Base-by-base conservation (phyloP, 2,797 vertebrate genomes). In the Enteromius viviparus region DNA sequence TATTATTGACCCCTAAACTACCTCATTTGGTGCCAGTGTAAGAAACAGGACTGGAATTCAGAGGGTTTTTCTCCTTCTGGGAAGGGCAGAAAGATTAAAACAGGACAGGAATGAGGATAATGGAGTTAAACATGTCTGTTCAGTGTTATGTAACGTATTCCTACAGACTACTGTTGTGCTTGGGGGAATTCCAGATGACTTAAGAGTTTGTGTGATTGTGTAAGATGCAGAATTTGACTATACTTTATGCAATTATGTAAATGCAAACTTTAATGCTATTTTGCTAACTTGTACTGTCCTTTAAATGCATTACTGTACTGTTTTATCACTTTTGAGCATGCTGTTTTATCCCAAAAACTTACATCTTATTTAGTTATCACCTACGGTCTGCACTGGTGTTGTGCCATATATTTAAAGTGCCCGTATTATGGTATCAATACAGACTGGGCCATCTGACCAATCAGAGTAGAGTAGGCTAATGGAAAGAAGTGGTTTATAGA, bases 81-180 rank as follows among this genome's bases (percentile, higher is more conserved):
- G 32, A 34, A 9, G 49, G 11, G 29, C 49, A n/a, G 37, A 62
- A 45, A 49, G 55, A 58, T 68, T 76, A 58, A 69, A 84, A 32
- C 29, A 49, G 69, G 29, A 14, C 64, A 85, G 87, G 87, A 92
- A 93, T 90, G 89, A 91, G 87, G 90, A 89, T 90, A 87, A 87
- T 85, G 64, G 51, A 29, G 84, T 84, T 77, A 70, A 85, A 80
- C 3, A 0, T 76, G 37, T 70, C 79, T 42, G 42, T 64, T 76
- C 42, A 77, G 71, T 14, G 4, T 84, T 78, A 60, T 37, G 64
- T 89, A 86, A 76, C 37, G 76, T 11, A 37, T 69, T 66, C 47
- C 58, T 34, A 84, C 66, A 65, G 40, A 51, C 42, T 60, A 11
- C 34, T 77, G 42, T 64, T 64, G 66, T 51, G 55, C 32, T 26